Conservation (phyloP, 2,113 vertebrate species). For the Syrrhaptes paradoxus region DNA sequence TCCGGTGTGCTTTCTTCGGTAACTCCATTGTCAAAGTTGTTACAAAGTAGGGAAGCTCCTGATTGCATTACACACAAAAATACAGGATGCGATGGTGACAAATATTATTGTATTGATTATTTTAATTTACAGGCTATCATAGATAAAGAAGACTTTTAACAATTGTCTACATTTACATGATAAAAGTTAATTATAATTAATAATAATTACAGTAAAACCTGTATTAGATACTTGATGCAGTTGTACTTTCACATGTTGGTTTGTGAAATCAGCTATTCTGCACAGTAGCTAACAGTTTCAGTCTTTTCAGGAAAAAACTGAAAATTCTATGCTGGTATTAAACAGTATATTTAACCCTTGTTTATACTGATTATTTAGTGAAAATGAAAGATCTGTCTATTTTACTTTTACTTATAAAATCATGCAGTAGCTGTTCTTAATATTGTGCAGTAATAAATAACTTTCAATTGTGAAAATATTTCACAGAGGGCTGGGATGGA, state of each 20-base stretch:
- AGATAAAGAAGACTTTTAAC: neutral
- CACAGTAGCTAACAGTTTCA: neutral
- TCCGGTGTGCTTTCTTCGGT: neutral
- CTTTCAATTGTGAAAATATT: neutral
- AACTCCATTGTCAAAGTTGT: neutral
- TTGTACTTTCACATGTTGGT: neutral
- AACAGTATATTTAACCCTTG: neutral
- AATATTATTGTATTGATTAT: neutral
- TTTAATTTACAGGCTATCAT: neutral
- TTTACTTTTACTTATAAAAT: neutral
- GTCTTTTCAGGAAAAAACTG: neutral
- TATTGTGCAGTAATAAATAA: neutral
- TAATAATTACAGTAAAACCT: neutral
- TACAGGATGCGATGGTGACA: neutral
- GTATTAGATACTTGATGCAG: neutral
- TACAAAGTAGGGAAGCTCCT: neutral
- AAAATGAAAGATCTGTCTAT: neutral
- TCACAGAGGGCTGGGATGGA: neutral
- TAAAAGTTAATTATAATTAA: neutral
- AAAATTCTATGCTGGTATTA: neutral
- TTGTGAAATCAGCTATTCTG: neutral
- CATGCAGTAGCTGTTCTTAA: neutral
- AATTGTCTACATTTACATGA: neutral
- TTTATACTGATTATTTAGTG: neutral
- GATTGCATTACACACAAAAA: neutral